A percentile compares a stretch with the other conserved stretches of the same genome.
phyloP scores from a whole-genome alignment of 2,888 invertebrate genomes.

The Boloria euphrosyne region DNA sequence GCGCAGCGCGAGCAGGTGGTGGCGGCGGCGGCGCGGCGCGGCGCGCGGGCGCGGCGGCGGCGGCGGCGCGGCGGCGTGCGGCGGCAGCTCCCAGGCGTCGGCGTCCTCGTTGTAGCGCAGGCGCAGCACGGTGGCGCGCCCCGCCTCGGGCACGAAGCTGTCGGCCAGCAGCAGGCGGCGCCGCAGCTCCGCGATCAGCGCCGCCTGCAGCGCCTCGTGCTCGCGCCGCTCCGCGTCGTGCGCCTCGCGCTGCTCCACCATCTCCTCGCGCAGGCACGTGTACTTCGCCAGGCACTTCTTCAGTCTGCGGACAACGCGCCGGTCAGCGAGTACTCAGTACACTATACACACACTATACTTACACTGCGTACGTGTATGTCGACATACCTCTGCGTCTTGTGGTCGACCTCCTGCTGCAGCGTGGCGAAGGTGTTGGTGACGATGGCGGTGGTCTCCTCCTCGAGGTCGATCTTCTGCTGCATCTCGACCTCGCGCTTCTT shows the following conservation, averaged over 20 bases:
- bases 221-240: slow-evolving; percentile 96
- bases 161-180: slow-evolving; percentile 93
- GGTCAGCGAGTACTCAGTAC: background rate
- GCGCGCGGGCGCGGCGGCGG: slow-evolving; percentile 83
- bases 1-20: slow-evolving; percentile 88
- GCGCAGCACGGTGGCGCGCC: slow-evolving; percentile 52
- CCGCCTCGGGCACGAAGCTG: slow-evolving; percentile 89
- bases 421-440: slow-evolving; percentile 95
- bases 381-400: slow-evolving; percentile 89
- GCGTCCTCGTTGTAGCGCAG: slow-evolving; percentile 64
- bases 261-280: slow-evolving; percentile 81
- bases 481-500: slow-evolving; percentile 95
- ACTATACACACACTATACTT: background rate
- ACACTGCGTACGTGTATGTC: background rate
- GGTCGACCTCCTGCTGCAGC: slow-evolving; percentile 97
- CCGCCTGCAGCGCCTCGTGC: slow-evolving; percentile 90
- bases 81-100: slow-evolving; percentile 62
- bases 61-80: slow-evolving; percentile 57
- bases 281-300: slow-evolving; percentile 94
- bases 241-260: slow-evolving; percentile 85
- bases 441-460: slow-evolving; percentile 95
- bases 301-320: slow-evolving; percentile 79
- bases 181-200: slow-evolving; percentile 85
- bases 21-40: slow-evolving; percentile 82
- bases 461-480: slow-evolving; percentile 95